Percentiles rank a stretch among this genome's conserved stretches.
Evolutionary conservation across 37 sponge, comb jelly and placozoan genomes (phyloP).

Genomic region (Cladorhizidae sp.): DNA sequence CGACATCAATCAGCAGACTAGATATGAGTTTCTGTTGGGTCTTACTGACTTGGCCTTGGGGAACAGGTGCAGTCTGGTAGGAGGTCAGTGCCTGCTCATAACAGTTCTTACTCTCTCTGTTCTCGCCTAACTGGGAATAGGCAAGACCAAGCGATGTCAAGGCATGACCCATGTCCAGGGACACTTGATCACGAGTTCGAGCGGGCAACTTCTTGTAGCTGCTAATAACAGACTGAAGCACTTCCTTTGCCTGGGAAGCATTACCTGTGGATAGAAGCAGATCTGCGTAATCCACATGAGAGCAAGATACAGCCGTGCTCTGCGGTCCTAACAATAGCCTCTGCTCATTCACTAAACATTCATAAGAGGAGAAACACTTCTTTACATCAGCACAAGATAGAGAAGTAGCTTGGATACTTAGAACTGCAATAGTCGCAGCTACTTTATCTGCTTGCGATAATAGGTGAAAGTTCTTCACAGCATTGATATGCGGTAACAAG

Average conservation of each 20-base stretch:
- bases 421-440: not conserved
- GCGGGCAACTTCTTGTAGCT: slow-evolving; percentile 30
- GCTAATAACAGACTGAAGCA: slow-evolving; percentile 31
- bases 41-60: slow-evolving; percentile 22
- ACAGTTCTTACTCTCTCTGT: slow-evolving; percentile 28
- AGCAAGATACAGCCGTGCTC: slow-evolving; percentile 41
- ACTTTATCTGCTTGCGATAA: slow-evolving; percentile 27
- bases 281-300: slow-evolving; percentile 51
- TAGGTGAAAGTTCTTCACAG: not conserved
- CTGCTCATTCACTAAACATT: slow-evolving; percentile 4
- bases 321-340: slow-evolving; percentile 14
- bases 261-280: slow-evolving; percentile 35
- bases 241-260: slow-evolving; percentile 24
- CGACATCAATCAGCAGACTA: slow-evolving; percentile 68
- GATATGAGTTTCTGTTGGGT: slow-evolving; percentile 50
- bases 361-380: not conserved
- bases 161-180: slow-evolving; percentile 37
- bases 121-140: slow-evolving; percentile 42
- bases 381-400: not conserved
- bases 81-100: slow-evolving; percentile 61
- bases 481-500: slow-evolving; percentile 44
- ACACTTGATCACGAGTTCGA: not conserved
- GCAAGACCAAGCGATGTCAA: slow-evolving; percentile 60
- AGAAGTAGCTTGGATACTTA: slow-evolving; percentile 22
- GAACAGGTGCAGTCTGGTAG: slow-evolving; percentile 54